These are phyloP conservation scores for Ctenopoma multispine DNA, from an alignment of 2,797 vertebrate genomes.

Conservation along the genomic window DNA sequence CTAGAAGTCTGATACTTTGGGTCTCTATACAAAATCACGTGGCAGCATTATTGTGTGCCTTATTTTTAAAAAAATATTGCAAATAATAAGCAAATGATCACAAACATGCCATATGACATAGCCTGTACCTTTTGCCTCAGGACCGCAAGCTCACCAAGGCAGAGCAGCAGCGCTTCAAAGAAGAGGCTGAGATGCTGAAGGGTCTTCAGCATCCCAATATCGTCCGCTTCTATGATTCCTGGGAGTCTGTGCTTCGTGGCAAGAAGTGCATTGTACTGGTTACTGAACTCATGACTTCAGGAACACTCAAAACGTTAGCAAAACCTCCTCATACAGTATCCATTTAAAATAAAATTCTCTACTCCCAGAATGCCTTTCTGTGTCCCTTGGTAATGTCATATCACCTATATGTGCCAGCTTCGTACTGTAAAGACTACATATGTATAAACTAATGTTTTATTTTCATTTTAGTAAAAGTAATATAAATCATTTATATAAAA, in stretches of 20 bases:
- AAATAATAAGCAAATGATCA: too few species aligned
- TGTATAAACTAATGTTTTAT: neutral
- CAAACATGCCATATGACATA: neutral
- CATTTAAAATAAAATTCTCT: neutral
- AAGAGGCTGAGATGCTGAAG: constrained; percentile 97
- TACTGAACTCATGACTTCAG: constrained; percentile 97
- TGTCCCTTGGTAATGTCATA: neutral
- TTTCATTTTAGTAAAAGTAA: neutral
- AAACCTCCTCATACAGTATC: neutral
- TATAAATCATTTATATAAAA: neutral
- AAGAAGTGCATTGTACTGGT: constrained; percentile 97
- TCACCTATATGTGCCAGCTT: neutral
- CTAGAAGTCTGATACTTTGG: neutral
- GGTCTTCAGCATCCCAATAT: constrained; percentile 97
- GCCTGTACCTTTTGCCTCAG: constrained; percentile 70
- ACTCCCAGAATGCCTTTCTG: neutral
- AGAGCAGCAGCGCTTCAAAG: constrained; percentile 96
- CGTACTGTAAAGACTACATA: neutral
- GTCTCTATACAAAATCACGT: neutral
- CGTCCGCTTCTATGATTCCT: constrained; percentile 97
- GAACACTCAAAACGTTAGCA: constrained; percentile 95
- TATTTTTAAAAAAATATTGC: neutral
- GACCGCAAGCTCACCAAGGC: constrained; percentile 95
- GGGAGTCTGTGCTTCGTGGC: constrained; percentile 92
- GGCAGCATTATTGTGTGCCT: neutral